These are phyloP conservation scores for Smithornis capensis DNA, from an alignment of 2,113 vertebrate species.

Conservation along the genomic window DNA sequence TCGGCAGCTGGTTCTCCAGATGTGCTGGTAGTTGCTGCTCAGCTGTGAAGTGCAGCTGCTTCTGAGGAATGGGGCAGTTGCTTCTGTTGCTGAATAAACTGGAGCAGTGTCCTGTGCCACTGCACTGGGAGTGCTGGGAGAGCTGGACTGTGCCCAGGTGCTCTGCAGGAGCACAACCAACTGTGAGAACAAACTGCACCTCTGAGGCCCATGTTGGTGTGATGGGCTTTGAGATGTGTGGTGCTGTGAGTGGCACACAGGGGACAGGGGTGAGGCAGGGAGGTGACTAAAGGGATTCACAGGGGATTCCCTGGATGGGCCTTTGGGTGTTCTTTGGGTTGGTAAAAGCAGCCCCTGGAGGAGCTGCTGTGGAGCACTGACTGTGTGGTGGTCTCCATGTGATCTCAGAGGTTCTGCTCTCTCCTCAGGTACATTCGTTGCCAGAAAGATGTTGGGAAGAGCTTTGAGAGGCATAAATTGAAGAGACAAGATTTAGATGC, in stretches of 20 bases:
- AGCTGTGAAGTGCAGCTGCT: not conserved
- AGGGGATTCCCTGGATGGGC: not conserved
- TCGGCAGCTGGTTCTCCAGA: not conserved
- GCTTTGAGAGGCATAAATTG: conserved; percentile 92
- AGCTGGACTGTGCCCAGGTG: fast-evolving
- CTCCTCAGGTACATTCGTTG: conserved; percentile 92
- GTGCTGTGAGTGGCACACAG: fast-evolving
- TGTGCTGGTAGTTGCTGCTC: not conserved
- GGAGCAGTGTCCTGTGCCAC: not conserved
- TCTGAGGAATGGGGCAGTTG: not conserved
- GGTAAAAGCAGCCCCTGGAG: not conserved
- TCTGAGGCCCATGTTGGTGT: not conserved
- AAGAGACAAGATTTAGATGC: conserved; percentile 93
- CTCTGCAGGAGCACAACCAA: not conserved
- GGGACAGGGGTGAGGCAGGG: not conserved
- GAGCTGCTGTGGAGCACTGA: not conserved
- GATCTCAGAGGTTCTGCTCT: not conserved
- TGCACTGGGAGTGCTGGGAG: not conserved
- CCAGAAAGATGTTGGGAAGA: conserved; percentile 90
- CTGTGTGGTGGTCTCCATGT: fast-evolving
- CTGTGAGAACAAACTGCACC: not conserved
- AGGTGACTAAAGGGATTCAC: not conserved
- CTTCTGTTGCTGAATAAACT: fast-evolving
- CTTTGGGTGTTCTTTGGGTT: not conserved
- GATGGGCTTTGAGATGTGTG: not conserved